Conservation (phyloP, 1,140 invertebrate genomes). For the Yoshiicerus persimilis region DNA sequence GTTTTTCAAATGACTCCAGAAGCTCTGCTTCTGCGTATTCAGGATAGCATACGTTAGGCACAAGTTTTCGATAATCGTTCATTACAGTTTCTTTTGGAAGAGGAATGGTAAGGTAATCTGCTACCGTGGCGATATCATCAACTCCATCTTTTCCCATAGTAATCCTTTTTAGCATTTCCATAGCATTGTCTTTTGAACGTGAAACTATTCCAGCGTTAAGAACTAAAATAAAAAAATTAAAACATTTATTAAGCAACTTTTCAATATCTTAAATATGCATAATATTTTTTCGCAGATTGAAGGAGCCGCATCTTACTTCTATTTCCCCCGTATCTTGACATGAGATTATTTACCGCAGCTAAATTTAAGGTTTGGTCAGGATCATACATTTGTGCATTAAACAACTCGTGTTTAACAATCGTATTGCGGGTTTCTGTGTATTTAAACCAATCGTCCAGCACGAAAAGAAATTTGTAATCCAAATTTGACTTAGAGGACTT, state of each 20-base stretch:
- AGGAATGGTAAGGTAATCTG: slow-evolving; percentile 2
- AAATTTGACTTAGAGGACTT: not conserved
- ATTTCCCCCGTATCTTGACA: not conserved
- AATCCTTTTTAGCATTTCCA: not conserved
- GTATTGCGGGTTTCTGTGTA: slow-evolving; percentile 63
- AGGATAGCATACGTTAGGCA: slow-evolving; percentile 24
- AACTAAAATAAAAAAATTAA: not conserved
- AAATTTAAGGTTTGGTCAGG: not conserved
- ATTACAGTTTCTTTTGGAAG: slow-evolving; percentile 21
- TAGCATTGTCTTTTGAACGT: not conserved
- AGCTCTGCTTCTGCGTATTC: not conserved
- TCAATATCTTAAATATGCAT: not conserved
- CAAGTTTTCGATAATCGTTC: not conserved
- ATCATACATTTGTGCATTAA: slow-evolving; percentile 14
- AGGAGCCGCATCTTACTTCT: not conserved
- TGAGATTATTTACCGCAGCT: not conserved
- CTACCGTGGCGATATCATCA: not conserved
- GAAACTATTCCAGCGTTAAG: not conserved
- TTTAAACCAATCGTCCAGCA: slow-evolving; percentile 64
- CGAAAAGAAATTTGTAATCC: slow-evolving; percentile 57
- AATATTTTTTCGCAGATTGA: not conserved
- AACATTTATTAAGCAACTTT: not conserved
- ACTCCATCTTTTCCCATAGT: not conserved
- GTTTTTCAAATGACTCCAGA: not conserved
- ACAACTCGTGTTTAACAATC: slow-evolving; percentile 52